Conservation (phyloP, 2,888 invertebrate genomes). For the Clostera curtula region DNA sequence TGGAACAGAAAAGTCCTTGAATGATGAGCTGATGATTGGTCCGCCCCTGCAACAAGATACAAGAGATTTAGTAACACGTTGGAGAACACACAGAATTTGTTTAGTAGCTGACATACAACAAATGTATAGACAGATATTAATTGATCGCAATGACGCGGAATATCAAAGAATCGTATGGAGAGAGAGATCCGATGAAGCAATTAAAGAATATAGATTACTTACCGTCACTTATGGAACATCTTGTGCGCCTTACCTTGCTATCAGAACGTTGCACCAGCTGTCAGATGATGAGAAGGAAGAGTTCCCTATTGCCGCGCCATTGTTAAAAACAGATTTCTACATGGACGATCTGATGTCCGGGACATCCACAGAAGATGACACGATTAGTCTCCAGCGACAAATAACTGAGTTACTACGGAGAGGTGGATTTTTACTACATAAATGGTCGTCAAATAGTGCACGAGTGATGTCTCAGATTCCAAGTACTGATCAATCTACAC, state of each 20-base stretch:
- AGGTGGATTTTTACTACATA: too few relatives aligned
- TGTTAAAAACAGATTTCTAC: too few relatives aligned
- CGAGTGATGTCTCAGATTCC: too few relatives aligned
- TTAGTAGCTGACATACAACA: slow-evolving; percentile 13
- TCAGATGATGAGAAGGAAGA: too few relatives aligned
- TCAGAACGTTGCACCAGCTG: too few relatives aligned
- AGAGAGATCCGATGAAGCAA: background rate
- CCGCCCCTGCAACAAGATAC: background rate
- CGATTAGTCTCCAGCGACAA: too few relatives aligned
- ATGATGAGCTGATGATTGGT: background rate
- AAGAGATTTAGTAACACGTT: background rate
- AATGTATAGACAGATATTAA: slow-evolving; percentile 13
- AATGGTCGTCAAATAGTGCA: too few relatives aligned
- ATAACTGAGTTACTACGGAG: too few relatives aligned
- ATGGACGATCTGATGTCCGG: too few relatives aligned
- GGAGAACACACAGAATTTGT: slow-evolving; percentile 6
- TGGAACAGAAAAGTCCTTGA: background rate
- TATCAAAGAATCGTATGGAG: background rate
- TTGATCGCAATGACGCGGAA: background rate
- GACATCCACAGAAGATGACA: too few relatives aligned
- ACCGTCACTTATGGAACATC: background rate
- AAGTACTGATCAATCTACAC: too few relatives aligned
- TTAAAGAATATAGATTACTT: background rate
- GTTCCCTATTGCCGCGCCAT: too few relatives aligned
- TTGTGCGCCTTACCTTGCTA: background rate